Conservation (phyloP, 2,888 invertebrate species). For the Ectemnius continuus region DNA sequence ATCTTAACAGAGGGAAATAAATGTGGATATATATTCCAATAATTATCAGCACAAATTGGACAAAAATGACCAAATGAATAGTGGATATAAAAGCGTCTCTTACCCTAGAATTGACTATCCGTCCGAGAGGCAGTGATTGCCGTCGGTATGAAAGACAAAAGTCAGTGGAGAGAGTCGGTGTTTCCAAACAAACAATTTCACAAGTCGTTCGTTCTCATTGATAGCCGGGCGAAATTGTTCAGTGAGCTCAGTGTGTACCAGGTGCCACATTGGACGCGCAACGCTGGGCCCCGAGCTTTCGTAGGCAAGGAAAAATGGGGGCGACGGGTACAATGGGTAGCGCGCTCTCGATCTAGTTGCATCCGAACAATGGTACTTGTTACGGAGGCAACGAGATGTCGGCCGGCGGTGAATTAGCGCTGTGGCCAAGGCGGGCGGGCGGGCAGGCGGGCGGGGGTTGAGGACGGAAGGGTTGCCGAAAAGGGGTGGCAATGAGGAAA, state of each 20-base stretch:
- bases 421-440: slow-evolving; percentile 58
- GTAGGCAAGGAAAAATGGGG: too few species aligned
- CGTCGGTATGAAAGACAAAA: neutral
- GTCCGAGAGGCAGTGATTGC: slow-evolving; percentile 16
- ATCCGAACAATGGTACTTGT: slow-evolving; percentile 75
- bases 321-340: slow-evolving; percentile 55
- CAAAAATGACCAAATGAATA: too few species aligned
- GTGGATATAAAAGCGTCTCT: too few species aligned
- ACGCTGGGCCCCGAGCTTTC: slow-evolving; percentile 17
- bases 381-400: slow-evolving; percentile 75
- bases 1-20: too few species aligned
- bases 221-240: slow-evolving; percentile 60
- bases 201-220: too few species aligned
- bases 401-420: slow-evolving; percentile 74
- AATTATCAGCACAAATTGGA: too few species aligned
- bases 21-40: too few species aligned
- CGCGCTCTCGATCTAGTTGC: slow-evolving; percentile 61
- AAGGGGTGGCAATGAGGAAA: slow-evolving; percentile 46
- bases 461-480: slow-evolving; percentile 36
- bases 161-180: slow-evolving; percentile 38
- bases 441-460: slow-evolving; percentile 25
- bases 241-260: slow-evolving; percentile 67
- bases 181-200: slow-evolving; percentile 70
- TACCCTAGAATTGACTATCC: neutral
- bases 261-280: slow-evolving; percentile 61